Conservation (phyloP, 2,797 vertebrate species). For the Pampus argenteus region DNA sequence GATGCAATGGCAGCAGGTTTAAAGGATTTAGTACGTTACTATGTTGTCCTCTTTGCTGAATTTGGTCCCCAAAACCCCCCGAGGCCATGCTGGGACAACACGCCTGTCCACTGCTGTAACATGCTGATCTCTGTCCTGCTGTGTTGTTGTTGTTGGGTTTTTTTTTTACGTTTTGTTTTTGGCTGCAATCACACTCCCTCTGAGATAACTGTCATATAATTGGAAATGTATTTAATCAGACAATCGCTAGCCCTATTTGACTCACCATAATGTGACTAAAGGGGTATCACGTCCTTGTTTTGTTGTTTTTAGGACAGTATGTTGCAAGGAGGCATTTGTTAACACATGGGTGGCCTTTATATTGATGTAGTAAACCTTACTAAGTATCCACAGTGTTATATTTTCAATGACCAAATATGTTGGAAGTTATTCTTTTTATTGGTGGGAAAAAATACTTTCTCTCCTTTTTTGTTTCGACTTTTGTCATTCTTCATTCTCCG, state of each 20-base stretch:
- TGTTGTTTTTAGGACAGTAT: slow-evolving; percentile 48
- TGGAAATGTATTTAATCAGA: slow-evolving; percentile 55
- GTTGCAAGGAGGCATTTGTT: slow-evolving; percentile 11
- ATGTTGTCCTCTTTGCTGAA: slow-evolving; percentile 9
- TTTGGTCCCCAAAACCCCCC: background rate
- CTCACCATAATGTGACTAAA: slow-evolving; percentile 31
- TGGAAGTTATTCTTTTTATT: background rate
- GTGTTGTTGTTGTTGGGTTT: background rate
- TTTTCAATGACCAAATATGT: background rate
- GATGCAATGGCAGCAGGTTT: slow-evolving; percentile 5
- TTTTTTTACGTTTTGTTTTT: background rate
- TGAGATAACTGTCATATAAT: slow-evolving; percentile 49
- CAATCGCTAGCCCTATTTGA: slow-evolving; percentile 23
- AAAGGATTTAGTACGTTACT: slow-evolving; percentile 6
- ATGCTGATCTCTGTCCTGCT: slow-evolving; percentile 9
- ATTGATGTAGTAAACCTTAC: background rate
- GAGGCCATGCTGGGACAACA: background rate
- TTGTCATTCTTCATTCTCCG: slow-evolving; percentile 5
- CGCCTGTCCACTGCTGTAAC: slow-evolving; percentile 5
- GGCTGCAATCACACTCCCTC: slow-evolving; percentile 27
- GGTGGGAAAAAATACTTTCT: background rate
- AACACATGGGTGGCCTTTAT: background rate
- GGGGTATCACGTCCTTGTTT: slow-evolving; percentile 58
- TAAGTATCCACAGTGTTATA: background rate
- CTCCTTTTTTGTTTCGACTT: background rate